Base-by-base conservation (phyloP, 2,888 invertebrate species). In the Lithosia quadra region DNA sequence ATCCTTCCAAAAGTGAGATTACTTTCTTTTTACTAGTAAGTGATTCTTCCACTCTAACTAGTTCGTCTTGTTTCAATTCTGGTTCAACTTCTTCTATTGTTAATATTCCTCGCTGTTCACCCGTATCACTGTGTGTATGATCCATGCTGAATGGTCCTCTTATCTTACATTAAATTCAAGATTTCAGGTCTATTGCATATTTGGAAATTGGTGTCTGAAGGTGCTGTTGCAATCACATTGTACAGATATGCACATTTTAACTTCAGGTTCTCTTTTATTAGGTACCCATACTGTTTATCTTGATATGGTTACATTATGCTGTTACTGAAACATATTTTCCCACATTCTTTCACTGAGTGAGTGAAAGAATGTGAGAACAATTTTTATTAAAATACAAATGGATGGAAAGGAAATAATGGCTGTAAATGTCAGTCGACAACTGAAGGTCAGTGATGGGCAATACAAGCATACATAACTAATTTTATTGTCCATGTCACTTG, bases 201-300 rank as follows among this genome's bases (percentile, higher is more conserved):
- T n/a, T 56, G 11, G 28, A 24, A 56, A 28, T 24, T 56, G 56
- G 24, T 56, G 28, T n/a, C 8, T 49, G n/a, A 15, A 49, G n/a
- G n/a, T 49, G n/a, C n/a, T 49, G 22, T 56, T 56, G 24, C 13
- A 28, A 15, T 15, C 15, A 56, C 13, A 24, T 56, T 24, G 22
- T 8, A 56, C 22, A 56, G 56, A 56, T 22, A n/a, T 49, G n/a
- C 8, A n/a, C 49, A 49, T 7, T 36, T 36, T 22, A 15, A 59
- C 15, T 59, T 36, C 7, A 59, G 28, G 24, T 61, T n/a, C 9
- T 43, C n/a, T 43, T 10, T 61, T 18, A 0, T 43, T 24, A 28
- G 11, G 59, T 59, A 33, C 43, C 61, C 61, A 61, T 61, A 18
- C 24, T 15, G 56, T 24, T 22, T 56, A 56, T 22, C 43, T 43